Evolutionary conservation across 2,888 invertebrate genomes (phyloP).

Genomic region (Campopleginae sp.): DNA sequence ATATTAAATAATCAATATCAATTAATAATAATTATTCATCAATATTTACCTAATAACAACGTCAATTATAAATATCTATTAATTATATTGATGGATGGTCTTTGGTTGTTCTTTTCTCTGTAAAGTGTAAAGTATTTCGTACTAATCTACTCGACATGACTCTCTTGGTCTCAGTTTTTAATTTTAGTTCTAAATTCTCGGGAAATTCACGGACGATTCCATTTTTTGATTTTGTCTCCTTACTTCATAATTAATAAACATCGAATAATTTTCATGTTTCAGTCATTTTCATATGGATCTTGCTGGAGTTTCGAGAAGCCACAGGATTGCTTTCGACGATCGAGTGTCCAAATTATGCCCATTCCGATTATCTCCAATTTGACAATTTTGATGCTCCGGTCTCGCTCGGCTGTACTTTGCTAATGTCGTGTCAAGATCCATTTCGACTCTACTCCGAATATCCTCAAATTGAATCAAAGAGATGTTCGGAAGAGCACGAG

Average conservation of each 20-base stretch:
- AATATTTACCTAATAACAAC: too few relatives aligned
- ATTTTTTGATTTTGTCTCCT: too few relatives aligned
- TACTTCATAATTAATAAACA: background rate
- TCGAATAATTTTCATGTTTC: slow-evolving; percentile 11
- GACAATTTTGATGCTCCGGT: slow-evolving; percentile 26
- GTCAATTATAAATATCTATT: too few relatives aligned
- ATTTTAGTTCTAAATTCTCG: too few relatives aligned
- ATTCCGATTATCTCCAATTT: slow-evolving; percentile 21
- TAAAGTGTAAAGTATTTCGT: too few relatives aligned
- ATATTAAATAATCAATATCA: too few relatives aligned
- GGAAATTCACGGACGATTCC: too few relatives aligned
- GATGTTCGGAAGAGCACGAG: slow-evolving; percentile 31
- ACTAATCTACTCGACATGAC: too few relatives aligned
- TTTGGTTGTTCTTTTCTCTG: too few relatives aligned
- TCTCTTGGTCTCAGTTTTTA: too few relatives aligned
- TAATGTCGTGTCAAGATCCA: slow-evolving; percentile 47
- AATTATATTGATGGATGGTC: too few relatives aligned
- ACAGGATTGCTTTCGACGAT: slow-evolving; percentile 55
- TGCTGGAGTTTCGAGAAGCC: slow-evolving; percentile 18
- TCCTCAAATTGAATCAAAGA: background rate
- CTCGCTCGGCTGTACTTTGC: slow-evolving; percentile 52
- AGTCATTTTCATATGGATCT: slow-evolving; percentile 39
- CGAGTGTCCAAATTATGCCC: slow-evolving; percentile 51
- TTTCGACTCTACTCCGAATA: slow-evolving; percentile 7
- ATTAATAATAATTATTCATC: too few relatives aligned